phyloP scores from a whole-genome alignment of 2,113 vertebrate species.

The Cyprichromis sp. region DNA sequence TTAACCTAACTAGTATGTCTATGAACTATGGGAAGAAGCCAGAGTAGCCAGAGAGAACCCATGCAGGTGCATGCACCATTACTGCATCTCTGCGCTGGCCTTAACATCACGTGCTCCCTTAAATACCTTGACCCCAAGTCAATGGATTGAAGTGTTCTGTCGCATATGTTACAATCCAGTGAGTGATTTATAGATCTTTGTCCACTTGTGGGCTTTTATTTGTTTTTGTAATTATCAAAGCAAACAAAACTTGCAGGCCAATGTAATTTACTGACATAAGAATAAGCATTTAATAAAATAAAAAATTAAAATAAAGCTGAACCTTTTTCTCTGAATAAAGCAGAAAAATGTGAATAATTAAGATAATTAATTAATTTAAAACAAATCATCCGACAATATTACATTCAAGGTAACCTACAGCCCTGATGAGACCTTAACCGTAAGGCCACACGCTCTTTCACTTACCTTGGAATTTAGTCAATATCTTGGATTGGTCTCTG shows the following conservation, averaged over 20 bases:
- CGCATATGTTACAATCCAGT: background rate
- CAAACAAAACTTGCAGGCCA: background rate
- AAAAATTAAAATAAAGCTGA: background rate
- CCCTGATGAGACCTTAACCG: background rate
- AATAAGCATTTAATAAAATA: background rate
- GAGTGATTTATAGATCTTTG: background rate
- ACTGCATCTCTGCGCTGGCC: background rate
- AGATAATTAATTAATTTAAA: background rate
- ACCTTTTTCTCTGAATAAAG: background rate
- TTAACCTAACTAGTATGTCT: background rate
- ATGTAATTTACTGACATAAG: background rate
- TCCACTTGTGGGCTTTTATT: background rate
- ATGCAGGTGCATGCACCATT: background rate
- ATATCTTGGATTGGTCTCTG: background rate
- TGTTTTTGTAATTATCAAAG: background rate
- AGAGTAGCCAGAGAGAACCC: background rate
- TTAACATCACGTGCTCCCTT: background rate
- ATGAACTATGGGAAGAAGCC: background rate
- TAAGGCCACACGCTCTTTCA: background rate
- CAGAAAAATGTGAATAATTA: accelerated
- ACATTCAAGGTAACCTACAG: background rate
- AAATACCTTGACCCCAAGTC: background rate
- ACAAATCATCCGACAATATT: background rate
- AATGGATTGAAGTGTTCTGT: background rate
- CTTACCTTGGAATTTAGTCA: background rate